Base-by-base conservation (phyloP, 2,797 vertebrate genomes). In the Lophotriccus pileatus region DNA sequence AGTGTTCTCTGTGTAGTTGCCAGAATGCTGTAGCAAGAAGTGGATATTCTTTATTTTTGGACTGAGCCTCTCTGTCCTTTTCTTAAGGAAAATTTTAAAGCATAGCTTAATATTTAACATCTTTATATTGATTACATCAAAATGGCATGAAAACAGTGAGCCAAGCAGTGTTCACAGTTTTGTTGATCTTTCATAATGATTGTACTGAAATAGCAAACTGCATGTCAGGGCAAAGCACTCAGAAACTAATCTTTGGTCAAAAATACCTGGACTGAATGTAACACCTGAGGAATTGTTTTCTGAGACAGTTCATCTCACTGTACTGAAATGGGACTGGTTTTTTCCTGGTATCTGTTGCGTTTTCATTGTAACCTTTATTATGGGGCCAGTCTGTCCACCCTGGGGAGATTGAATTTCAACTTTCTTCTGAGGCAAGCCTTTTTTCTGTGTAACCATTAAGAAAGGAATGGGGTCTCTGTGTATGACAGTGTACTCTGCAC, bases 261-360 rank as follows among this genome's bases (percentile, higher is more conserved):
- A 74, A 41, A 7, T 44, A 23, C 14, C 19, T 56, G 5, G 25
- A 22, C 56, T 74, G 41, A 34, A 28, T 12, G 4, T 52, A 36
- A 67, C 23, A 36, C 41, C n/a, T 12, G 8, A 44, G 34, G 15
- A 85, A 27, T 34, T 75, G 17, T 75, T 47, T 66, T 39, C 66
- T 10, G 13, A 56, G 37, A 7, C 9, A 12, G 28, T 73, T 1
- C 0, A 4, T 68, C 1, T 4, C 56, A 41, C 34, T 62, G 12
- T 41, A n/a, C 18, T 27, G 39, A 37, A 60, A 46, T 6, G 1
- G 17, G 18, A 30, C n/a, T 78, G 16, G 49, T n/a, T 34, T 75
- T 70, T 43, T 49, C 23, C 9, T 21, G 4, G 3, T 28, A 27
- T 64, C 41, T 67, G 12, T 60, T 79, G 41, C 3, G 2, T 74